Percentiles rank a stretch among this genome's conserved stretches.
Evolutionary conservation across 2,888 invertebrate genomes (phyloP).

Genomic region (Brachyopa scutellaris): DNA sequence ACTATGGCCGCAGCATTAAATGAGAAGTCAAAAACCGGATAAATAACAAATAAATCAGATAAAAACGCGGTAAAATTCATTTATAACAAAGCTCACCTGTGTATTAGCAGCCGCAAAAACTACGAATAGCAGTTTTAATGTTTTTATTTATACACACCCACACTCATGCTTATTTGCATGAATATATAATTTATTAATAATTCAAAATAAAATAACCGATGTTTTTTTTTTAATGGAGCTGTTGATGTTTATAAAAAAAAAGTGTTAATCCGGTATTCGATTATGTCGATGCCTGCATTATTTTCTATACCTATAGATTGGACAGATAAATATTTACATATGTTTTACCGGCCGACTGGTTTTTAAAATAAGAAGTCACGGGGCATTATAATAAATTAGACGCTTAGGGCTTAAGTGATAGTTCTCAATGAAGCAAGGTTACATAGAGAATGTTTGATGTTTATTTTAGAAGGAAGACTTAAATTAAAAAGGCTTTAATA

Average conservation of each 20-base stretch:
- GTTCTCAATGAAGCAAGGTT: constrained; percentile 29
- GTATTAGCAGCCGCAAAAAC: not conserved
- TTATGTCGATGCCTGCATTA: constrained; percentile 12
- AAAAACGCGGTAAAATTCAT: not conserved
- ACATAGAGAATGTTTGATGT: not conserved
- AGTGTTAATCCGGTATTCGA: not conserved
- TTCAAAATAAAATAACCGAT: not conserved
- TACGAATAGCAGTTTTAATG: not conserved
- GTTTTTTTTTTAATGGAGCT: not conserved
- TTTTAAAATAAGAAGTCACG: not conserved
- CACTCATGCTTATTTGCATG: constrained; percentile 2
- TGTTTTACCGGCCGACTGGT: not conserved
- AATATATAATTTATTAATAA: constrained; percentile 11
- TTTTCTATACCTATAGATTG: not conserved
- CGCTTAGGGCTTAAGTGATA: not conserved
- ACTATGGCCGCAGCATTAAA: not conserved
- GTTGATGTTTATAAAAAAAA: not conserved
- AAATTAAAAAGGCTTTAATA: not conserved
- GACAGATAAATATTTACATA: constrained; percentile 1
- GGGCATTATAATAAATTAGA: not conserved
- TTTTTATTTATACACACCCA: constrained; percentile 4
- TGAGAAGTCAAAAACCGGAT: not conserved
- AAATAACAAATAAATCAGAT: not conserved
- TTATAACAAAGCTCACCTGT: not conserved
- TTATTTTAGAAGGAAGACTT: not conserved